Conservation (phyloP, 2,888 invertebrate species). For the Heteropelma amictum region DNA sequence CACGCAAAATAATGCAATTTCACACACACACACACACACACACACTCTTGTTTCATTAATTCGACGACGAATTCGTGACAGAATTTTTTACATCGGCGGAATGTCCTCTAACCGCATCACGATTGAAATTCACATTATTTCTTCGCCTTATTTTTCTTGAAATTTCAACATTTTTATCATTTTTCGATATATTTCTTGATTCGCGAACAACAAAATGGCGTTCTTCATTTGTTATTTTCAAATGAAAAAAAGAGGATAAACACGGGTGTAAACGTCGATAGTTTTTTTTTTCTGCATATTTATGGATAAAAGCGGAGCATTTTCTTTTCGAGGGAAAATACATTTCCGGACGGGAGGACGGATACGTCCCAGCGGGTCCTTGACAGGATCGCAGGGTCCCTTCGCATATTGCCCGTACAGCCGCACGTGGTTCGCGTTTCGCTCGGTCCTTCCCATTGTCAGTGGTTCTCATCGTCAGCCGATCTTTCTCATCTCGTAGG, state of each 20-base stretch:
- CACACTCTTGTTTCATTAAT: too few relatives aligned
- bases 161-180: too few relatives aligned
- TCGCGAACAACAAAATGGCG: not conserved
- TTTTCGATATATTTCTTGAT: too few relatives aligned
- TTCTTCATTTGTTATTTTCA: not conserved
- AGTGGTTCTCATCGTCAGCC: conserved; percentile 50
- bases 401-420: not conserved
- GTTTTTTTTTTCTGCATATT: not conserved
- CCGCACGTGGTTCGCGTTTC: conserved; percentile 59
- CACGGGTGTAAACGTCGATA: not conserved
- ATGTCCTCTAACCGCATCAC: too few relatives aligned
- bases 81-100: too few relatives aligned
- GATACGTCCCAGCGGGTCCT: conserved; percentile 31
- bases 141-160: too few relatives aligned
- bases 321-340: conserved; percentile 12
- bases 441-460: conserved; percentile 7
- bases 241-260: not conserved
- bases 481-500: conserved; percentile 21
- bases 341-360: conserved; percentile 51
- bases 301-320: conserved; percentile 12
- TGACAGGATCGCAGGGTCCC: conserved; percentile 52
- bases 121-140: too few relatives aligned
- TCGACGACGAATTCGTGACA: too few relatives aligned
- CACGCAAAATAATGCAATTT: not conserved
- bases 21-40: too few relatives aligned